These are phyloP conservation scores for Apis mellifera DNA, from an alignment of 1,140 invertebrate genomes.

Conservation along the genomic window DNA sequence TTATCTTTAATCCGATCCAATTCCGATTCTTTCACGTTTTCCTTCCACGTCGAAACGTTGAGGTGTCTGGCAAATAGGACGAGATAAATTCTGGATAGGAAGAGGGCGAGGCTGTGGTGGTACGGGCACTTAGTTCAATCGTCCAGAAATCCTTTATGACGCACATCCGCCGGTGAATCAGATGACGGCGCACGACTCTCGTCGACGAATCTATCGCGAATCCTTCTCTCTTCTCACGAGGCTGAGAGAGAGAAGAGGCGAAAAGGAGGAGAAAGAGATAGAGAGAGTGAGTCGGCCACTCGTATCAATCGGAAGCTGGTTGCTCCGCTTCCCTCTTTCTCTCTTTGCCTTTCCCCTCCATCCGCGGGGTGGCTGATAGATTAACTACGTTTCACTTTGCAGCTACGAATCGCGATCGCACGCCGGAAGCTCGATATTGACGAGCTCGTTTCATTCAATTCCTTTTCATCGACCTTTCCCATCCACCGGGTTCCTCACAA, in stretches of 20 bases:
- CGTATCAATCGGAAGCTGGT: slow-evolving; percentile 74
- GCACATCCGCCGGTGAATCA: slow-evolving; percentile 72
- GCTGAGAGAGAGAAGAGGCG: slow-evolving; percentile 30
- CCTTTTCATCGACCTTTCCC: slow-evolving; percentile 54
- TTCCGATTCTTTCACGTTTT: not conserved
- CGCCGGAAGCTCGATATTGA: slow-evolving; percentile 67
- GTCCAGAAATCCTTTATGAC: slow-evolving; percentile 76
- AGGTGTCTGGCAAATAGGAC: slow-evolving; percentile 40
- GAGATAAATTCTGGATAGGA: slow-evolving; percentile 57
- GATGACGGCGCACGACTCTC: slow-evolving; percentile 56
- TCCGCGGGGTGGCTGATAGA: slow-evolving; percentile 59
- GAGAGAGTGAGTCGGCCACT: slow-evolving; percentile 56
- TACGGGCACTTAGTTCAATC: slow-evolving; percentile 72
- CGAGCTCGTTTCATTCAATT: slow-evolving; percentile 62
- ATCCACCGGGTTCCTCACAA: slow-evolving; percentile 32
- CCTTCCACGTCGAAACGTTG: no score
- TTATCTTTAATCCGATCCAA: not conserved
- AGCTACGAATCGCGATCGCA: slow-evolving; percentile 51
- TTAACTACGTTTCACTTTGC: slow-evolving; percentile 70
- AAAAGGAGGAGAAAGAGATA: slow-evolving; percentile 10
- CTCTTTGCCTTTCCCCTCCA: slow-evolving; percentile 31
- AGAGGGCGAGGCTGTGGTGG: slow-evolving; percentile 55
- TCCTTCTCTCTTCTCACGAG: slow-evolving; percentile 38
- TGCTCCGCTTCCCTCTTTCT: slow-evolving; percentile 56
- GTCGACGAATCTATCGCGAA: slow-evolving; percentile 59